phyloP scores from a whole-genome alignment of 2,888 invertebrate genomes.

The Agrochola lota region DNA sequence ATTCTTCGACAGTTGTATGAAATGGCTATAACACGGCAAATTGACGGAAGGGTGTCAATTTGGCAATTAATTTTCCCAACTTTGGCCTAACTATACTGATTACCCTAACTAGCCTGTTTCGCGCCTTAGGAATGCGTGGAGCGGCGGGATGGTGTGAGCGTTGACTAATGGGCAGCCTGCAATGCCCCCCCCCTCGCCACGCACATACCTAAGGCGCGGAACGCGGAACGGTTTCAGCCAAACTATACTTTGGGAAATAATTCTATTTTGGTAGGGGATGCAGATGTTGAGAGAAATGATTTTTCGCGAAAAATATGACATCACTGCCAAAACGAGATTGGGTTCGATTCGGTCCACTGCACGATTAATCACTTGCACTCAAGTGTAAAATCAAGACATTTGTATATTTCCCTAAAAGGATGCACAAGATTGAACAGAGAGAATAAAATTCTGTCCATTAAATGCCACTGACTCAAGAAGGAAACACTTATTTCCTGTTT shows the following conservation, averaged over 20 bases:
- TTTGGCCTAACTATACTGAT: not conserved
- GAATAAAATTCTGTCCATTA: conserved; percentile 1
- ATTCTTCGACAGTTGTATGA: not conserved
- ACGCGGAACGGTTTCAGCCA: too few species aligned
- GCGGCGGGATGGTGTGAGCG: too few species aligned
- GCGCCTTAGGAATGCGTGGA: too few species aligned
- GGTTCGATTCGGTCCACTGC: conserved; percentile 17
- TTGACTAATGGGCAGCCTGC: too few species aligned
- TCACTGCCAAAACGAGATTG: not conserved
- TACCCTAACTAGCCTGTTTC: too few species aligned
- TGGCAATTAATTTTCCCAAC: not conserved
- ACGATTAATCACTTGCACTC: conserved; percentile 17
- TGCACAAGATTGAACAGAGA: conserved; percentile 41
- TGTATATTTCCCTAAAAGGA: conserved; percentile 24
- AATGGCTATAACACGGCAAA: not conserved
- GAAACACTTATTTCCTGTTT: conserved; percentile 5
- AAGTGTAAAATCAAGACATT: conserved; percentile 50
- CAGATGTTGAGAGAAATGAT: too few species aligned
- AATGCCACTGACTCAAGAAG: not conserved
- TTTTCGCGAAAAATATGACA: not conserved
- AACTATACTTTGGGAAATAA: too few species aligned
- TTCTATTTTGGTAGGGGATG: too few species aligned
- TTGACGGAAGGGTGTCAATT: not conserved
- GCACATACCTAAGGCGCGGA: too few species aligned
- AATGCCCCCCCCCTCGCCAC: too few species aligned